Evolutionary conservation across 2,113 vertebrate genomes (phyloP).

Genomic region (Otolemur garnettii): DNA sequence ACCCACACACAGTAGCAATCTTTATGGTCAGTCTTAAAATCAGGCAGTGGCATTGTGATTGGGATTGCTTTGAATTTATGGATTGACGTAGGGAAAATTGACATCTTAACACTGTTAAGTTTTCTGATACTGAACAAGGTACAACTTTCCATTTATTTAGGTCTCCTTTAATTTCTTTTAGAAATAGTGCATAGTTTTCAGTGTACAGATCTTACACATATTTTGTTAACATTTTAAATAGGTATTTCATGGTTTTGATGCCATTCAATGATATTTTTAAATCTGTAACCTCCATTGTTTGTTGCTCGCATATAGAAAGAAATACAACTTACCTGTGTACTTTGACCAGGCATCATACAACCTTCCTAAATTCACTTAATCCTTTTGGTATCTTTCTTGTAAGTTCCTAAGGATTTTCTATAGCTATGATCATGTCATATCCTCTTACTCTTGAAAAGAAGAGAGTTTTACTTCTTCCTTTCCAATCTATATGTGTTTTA

Average conservation of each 20-base stretch:
- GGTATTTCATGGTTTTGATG: not conserved
- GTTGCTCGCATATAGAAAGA: not conserved
- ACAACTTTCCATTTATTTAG: not conserved
- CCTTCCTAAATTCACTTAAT: not conserved
- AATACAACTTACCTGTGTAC: not conserved
- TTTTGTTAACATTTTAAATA: not conserved
- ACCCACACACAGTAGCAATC: not conserved
- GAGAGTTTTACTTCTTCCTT: not conserved
- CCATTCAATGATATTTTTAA: not conserved
- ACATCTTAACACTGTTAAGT: not conserved
- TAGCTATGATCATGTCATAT: not conserved
- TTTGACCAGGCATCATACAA: not conserved
- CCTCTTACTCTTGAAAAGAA: not conserved
- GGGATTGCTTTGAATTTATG: not conserved
- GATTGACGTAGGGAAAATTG: not conserved
- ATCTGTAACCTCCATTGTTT: not conserved
- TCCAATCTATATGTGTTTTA: not conserved
- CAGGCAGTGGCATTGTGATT: not conserved
- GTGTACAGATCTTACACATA: not conserved
- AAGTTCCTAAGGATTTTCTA: not conserved
- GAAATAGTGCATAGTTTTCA: not conserved
- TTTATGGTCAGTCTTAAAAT: not conserved
- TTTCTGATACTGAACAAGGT: not conserved
- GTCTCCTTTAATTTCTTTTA: not conserved
- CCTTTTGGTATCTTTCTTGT: not conserved